Conservation (phyloP, 2,797 vertebrate genomes). For the Microctenopoma stevenorrisi region DNA sequence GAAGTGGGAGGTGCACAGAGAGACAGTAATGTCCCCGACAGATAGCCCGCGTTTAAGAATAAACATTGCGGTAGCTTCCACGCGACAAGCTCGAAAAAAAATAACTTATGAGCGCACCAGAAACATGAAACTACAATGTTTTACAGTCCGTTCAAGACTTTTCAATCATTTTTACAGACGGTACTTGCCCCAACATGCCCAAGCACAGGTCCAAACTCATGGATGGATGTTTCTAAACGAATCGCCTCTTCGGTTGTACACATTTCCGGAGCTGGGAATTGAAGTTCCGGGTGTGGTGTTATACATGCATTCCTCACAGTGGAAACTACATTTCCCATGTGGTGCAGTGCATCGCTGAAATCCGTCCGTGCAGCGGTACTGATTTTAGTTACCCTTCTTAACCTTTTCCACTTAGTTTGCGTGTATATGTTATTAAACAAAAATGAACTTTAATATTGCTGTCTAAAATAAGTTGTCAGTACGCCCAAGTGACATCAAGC, state of each 20-base stretch:
- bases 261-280: slow-evolving; percentile 37
- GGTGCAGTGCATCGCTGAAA: slow-evolving; percentile 24
- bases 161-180: background rate
- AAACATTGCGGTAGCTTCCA: slow-evolving; percentile 58
- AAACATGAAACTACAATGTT: background rate
- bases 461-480: background rate
- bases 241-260: slow-evolving; percentile 40
- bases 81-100: background rate
- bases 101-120: background rate
- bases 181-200: slow-evolving; percentile 63
- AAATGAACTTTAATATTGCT: background rate
- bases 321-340: slow-evolving; percentile 68
- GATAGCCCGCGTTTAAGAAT: slow-evolving; percentile 40
- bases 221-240: slow-evolving; percentile 47
- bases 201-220: background rate
- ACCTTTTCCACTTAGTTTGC: background rate
- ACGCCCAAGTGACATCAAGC: background rate
- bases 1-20: slow-evolving; percentile 47
- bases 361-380: slow-evolving; percentile 14
- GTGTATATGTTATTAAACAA: background rate
- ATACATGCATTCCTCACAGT: fast-evolving
- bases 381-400: background rate
- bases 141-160: background rate
- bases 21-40: slow-evolving; percentile 42
- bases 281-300: slow-evolving; percentile 23